Conservation (phyloP, 1,140 invertebrate species). For the Camponotus vicinus region DNA sequence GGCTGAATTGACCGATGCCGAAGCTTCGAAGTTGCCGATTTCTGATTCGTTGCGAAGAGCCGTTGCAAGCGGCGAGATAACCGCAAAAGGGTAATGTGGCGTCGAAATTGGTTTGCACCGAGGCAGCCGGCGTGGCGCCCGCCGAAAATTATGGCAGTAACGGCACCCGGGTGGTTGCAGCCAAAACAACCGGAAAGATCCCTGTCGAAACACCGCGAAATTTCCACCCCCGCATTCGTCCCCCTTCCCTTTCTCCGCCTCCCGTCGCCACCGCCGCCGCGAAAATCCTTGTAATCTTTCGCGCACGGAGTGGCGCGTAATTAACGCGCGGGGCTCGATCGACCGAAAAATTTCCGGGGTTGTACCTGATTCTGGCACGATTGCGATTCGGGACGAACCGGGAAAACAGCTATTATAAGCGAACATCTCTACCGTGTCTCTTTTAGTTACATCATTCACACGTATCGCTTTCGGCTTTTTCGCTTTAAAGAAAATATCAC, state of each 20-base stretch:
- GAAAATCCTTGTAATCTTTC: slow-evolving; percentile 56
- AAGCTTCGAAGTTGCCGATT: slow-evolving; percentile 26
- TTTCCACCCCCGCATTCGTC: slow-evolving; percentile 13
- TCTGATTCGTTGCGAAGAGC: background rate
- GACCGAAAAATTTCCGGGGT: slow-evolving; percentile 59
- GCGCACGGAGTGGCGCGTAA: slow-evolving; percentile 39
- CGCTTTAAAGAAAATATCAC: background rate
- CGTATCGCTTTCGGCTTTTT: slow-evolving; percentile 13
- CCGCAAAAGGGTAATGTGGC: slow-evolving; percentile 41
- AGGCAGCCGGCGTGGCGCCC: background rate
- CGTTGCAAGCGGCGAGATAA: slow-evolving; percentile 39
- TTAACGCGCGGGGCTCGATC: slow-evolving; percentile 57
- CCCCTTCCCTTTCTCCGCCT: background rate
- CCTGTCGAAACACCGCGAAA: slow-evolving; percentile 57
- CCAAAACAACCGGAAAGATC: slow-evolving; percentile 58
- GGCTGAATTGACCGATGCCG: background rate
- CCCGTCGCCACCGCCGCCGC: background rate
- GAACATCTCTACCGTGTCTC: background rate
- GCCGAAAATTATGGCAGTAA: slow-evolving; percentile 55
- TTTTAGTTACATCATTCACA: slow-evolving; percentile 51
- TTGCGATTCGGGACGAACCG: slow-evolving; percentile 41
- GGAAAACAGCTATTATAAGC: slow-evolving; percentile 13
- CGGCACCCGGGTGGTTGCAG: slow-evolving; percentile 22
- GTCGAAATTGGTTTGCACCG: slow-evolving; percentile 54
- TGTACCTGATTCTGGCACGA: slow-evolving; percentile 7